These are phyloP conservation scores for Thoracochromis brauschi DNA, from an alignment of 2,113 vertebrate genomes.

Conservation along the genomic window DNA sequence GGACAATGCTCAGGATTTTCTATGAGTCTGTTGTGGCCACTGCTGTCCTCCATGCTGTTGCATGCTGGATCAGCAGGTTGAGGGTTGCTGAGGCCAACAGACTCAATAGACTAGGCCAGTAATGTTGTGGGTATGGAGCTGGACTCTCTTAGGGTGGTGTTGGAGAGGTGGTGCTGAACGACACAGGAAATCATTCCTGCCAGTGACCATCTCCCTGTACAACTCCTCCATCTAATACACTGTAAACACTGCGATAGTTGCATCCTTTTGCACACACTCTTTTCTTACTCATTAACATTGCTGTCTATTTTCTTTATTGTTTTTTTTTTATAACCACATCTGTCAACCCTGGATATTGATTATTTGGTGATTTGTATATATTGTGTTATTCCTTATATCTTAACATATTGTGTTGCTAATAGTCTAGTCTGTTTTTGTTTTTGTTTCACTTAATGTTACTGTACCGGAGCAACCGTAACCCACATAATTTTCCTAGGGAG, in stretches of 20 bases:
- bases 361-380: background rate
- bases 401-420: background rate
- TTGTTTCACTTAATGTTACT: background rate
- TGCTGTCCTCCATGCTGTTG: background rate
- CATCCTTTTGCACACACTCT: background rate
- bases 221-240: background rate
- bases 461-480: background rate
- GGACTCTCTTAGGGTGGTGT: background rate
- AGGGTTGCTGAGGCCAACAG: fast-evolving
- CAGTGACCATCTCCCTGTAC: background rate
- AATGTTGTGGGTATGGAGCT: background rate
- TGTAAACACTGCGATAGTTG: background rate
- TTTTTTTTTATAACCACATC: background rate
- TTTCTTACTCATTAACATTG: fast-evolving
- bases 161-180: background rate
- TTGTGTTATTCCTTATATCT: background rate
- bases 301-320: background rate
- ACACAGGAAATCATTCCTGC: background rate
- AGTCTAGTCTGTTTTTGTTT: background rate
- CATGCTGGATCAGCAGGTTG: background rate
- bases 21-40: background rate
- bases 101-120: background rate
- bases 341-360: background rate
- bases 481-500: background rate
- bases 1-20: background rate